Conservation (phyloP, 2,797 vertebrate genomes). For the Galago senegalensis region DNA sequence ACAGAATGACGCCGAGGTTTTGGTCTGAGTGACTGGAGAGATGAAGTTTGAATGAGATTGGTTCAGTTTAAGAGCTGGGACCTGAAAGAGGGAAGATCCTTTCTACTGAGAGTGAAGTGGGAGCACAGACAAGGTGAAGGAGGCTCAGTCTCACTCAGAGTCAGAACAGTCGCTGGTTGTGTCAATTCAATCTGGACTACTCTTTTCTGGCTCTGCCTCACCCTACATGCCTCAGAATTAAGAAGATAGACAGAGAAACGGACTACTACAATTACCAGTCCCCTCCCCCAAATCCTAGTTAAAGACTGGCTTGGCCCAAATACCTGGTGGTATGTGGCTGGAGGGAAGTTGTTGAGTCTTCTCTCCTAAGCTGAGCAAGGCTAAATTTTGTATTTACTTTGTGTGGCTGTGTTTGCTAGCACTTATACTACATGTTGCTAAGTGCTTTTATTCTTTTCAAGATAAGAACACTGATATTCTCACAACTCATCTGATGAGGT, state of each 20-base stretch:
- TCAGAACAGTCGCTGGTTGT: neutral
- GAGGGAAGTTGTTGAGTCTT: neutral
- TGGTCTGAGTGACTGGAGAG: slow-evolving; percentile 51
- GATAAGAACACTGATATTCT: slow-evolving; percentile 40
- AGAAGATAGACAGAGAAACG: neutral
- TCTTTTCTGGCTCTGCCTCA: neutral
- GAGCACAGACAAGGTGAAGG: slow-evolving; percentile 1
- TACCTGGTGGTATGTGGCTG: neutral
- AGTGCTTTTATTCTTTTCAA: slow-evolving; percentile 23
- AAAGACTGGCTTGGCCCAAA: neutral
- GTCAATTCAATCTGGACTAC: neutral
- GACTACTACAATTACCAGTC: neutral
- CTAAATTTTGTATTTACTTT: slow-evolving; percentile 51
- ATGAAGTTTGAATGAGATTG: slow-evolving; percentile 54
- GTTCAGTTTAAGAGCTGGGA: neutral
- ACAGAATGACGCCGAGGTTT: neutral
- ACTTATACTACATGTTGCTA: slow-evolving; percentile 11
- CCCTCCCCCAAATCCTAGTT: neutral
- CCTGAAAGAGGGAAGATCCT: slow-evolving; percentile 23
- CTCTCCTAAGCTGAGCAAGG: neutral
- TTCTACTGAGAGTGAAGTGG: neutral
- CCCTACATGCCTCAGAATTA: neutral
- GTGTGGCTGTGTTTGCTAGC: neutral
- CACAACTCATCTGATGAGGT: slow-evolving; percentile 2
- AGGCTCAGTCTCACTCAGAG: slow-evolving; percentile 11